Base-by-base conservation (phyloP, 2,888 invertebrate species). In the Mactromeris polynyma region DNA sequence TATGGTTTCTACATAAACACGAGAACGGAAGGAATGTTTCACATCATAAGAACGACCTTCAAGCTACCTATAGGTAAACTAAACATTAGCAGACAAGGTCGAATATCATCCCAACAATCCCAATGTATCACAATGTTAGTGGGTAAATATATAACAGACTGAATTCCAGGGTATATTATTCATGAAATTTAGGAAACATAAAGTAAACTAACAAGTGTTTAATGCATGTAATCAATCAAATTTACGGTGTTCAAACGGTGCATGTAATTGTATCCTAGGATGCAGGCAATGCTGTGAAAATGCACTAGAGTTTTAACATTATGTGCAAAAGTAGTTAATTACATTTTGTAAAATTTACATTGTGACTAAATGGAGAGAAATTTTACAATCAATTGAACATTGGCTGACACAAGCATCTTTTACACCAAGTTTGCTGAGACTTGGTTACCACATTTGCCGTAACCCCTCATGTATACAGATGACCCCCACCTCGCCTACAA, bases 51-150 rank as follows among this genome's bases (percentile, higher is more conserved):
- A 14, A 42, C 46, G 84, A 84, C 84, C 84, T 84, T 84, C 84
- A 84, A 19, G 42, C 33, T 54, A 54, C 38, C 42, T 78, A 84
- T 77, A 84, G 77, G 84, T 78, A 77, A 42, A 83, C 21, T 46
- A 73, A 79, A 82, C 46, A 83, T 21, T 19, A 1, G 14, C 31
- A 42, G 84, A 84, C 84, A 84, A 84, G 84, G 84, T 77, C 78
- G 73, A 33, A 73, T 36, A 33, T 36, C 36, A 19, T 73, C 26
- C 9, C 36, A 73, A 73, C 33, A 58, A 58, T 26, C n/a, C 9
- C 2, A 58, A 73, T 19, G 33, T 73, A 73, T 73, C 33, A 73
- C 26, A 73, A 33, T 26, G 73, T 19, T 36, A 33, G 17, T 36
- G 17, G 73, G 36, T 77, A 77, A 33, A 51, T 77, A 77, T 38